Conservation (phyloP, 2,113 vertebrate species). For the Herpetotheres cachinnans region DNA sequence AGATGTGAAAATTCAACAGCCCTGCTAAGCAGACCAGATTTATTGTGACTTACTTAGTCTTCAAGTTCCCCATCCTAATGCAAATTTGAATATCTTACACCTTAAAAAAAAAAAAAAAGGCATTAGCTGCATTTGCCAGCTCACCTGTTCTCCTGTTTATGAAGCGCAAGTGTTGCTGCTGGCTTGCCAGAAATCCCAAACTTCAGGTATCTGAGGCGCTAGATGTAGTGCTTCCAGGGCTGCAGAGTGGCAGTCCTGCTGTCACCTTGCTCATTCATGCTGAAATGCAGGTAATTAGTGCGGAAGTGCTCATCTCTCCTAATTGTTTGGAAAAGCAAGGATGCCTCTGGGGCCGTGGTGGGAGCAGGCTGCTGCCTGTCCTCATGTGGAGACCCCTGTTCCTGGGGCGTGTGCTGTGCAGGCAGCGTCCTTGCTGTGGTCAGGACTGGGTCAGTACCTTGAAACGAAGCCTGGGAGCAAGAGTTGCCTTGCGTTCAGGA, state of each 20-base stretch:
- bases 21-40: background rate
- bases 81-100: background rate
- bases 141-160: background rate
- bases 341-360: rapidly evolving
- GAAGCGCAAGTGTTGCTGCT: background rate
- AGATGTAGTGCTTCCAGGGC: background rate
- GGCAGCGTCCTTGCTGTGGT: background rate
- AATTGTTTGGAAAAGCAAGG: background rate
- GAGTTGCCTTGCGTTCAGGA: background rate
- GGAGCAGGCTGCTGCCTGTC: background rate
- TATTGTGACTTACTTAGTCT: background rate
- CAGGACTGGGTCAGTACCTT: background rate
- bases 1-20: background rate
- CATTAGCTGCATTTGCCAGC: background rate
- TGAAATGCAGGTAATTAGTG: background rate
- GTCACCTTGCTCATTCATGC: rapidly evolving
- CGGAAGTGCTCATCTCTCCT: background rate
- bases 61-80: background rate
- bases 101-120: background rate
- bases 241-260: background rate
- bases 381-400: rapidly evolving
- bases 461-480: background rate
- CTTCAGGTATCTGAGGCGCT: background rate
- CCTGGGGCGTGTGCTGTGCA: rapidly evolving
- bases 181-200: background rate